Conservation (phyloP, 2,888 invertebrate genomes). For the Cyrtodaria siliqua region DNA sequence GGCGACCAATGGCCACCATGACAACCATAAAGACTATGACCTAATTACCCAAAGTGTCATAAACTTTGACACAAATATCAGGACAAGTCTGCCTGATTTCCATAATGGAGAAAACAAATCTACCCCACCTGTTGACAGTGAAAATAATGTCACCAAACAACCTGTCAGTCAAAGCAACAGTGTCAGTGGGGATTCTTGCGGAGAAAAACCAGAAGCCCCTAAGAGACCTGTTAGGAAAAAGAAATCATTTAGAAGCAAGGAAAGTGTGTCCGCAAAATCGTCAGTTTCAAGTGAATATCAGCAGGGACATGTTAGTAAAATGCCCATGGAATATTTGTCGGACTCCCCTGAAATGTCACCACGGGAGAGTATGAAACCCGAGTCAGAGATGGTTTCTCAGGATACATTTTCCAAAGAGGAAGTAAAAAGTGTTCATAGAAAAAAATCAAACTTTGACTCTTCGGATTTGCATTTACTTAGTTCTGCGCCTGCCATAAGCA, state of each 20-base stretch:
- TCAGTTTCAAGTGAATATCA: constrained; percentile 17
- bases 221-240: constrained; percentile 59
- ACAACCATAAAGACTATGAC: constrained; percentile 40
- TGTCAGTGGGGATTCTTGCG: background rate
- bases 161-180: background rate
- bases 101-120: background rate
- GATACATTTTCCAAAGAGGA: too few species aligned
- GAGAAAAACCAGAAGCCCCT: constrained; percentile 22
- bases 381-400: background rate
- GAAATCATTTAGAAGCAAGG: constrained; percentile 39
- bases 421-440: too few species aligned
- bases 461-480: too few species aligned
- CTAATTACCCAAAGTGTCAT: constrained; percentile 47
- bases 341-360: constrained; percentile 60
- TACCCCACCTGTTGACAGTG: background rate
- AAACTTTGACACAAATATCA: constrained; percentile 46
- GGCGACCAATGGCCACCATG: constrained; percentile 36
- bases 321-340: constrained; percentile 60
- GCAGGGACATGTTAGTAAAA: constrained; percentile 11
- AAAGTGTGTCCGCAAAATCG: constrained; percentile 14
- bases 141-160: background rate
- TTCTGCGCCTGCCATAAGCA: background rate
- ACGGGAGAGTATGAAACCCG: constrained; percentile 10
- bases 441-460: too few species aligned
- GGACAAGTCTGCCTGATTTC: constrained; percentile 9